Conservation (phyloP, 2,888 invertebrate genomes). For the Helicoverpa assulta region DNA sequence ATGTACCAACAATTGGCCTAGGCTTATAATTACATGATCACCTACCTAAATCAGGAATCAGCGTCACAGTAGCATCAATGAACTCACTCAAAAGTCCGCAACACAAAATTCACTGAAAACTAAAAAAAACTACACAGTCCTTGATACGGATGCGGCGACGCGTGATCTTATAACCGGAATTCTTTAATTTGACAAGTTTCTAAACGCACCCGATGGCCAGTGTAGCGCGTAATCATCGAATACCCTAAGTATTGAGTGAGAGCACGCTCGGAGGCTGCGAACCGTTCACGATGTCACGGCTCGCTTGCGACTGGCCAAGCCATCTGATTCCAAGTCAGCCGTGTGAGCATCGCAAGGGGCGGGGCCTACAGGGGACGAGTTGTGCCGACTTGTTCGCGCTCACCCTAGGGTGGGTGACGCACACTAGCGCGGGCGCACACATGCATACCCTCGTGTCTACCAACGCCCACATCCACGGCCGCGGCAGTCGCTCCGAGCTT, state of each 20-base stretch:
- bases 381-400: constrained; percentile 67
- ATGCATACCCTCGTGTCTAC: constrained; percentile 57
- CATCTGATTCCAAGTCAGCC: constrained; percentile 90
- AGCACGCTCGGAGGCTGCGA: constrained; percentile 83
- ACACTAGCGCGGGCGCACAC: constrained; percentile 72
- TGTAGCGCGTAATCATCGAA: constrained; percentile 89
- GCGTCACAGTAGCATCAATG: constrained; percentile 64
- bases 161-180: constrained; percentile 77
- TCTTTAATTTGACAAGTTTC: constrained; percentile 88
- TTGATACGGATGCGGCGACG: constrained; percentile 69
- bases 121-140: constrained; percentile 80
- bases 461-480: constrained; percentile 59
- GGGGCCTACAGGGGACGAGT: constrained; percentile 78
- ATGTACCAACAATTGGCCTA: constrained; percentile 28
- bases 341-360: constrained; percentile 88
- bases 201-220: constrained; percentile 81
- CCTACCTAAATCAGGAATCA: constrained; percentile 69
- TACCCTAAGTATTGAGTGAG: constrained; percentile 82
- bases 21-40: constrained; percentile 42
- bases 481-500: constrained; percentile 63
- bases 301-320: constrained; percentile 89
- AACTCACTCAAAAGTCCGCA: constrained; percentile 68
- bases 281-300: constrained; percentile 89
- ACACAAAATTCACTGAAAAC: constrained; percentile 76
- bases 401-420: constrained; percentile 82